These are phyloP conservation scores for Asobara japonica DNA, from an alignment of 1,140 invertebrate genomes.

Conservation along the genomic window DNA sequence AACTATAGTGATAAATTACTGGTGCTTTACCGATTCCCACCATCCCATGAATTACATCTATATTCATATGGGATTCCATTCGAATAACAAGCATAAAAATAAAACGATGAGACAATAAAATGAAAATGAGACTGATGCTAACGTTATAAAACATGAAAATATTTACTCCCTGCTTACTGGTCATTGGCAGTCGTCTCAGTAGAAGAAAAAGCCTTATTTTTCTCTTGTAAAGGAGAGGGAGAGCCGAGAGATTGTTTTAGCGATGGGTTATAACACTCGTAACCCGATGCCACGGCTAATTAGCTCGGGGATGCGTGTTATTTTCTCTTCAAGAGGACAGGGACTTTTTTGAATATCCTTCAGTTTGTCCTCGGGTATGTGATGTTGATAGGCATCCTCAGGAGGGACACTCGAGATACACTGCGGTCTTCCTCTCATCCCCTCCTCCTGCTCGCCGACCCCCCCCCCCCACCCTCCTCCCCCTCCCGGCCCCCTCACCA, in stretches of 20 bases:
- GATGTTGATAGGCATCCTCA: slow-evolving; percentile 13
- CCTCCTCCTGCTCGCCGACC: too few relatives aligned
- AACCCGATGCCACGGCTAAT: slow-evolving; percentile 14
- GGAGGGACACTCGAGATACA: slow-evolving; percentile 8
- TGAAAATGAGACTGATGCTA: neutral
- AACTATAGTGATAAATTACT: neutral
- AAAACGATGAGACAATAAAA: neutral
- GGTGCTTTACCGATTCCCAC: neutral
- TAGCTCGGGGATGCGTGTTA: slow-evolving; percentile 10
- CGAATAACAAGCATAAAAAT: neutral
- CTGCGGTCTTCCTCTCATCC: slow-evolving; percentile 9
- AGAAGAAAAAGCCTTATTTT: neutral
- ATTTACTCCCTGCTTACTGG: neutral
- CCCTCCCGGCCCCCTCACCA: too few relatives aligned
- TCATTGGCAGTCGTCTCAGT: neutral
- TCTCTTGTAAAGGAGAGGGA: neutral
- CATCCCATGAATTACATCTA: neutral
- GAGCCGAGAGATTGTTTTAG: neutral
- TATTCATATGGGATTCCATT: neutral
- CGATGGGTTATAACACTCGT: slow-evolving; percentile 15
- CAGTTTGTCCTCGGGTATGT: slow-evolving; percentile 16
- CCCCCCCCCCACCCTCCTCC: too few relatives aligned
- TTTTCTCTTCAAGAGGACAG: slow-evolving; percentile 1
- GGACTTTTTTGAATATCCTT: slow-evolving; percentile 17
- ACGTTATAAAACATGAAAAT: neutral